Base-by-base conservation (phyloP, 1,140 invertebrate species). In the Bombyx mandarina region DNA sequence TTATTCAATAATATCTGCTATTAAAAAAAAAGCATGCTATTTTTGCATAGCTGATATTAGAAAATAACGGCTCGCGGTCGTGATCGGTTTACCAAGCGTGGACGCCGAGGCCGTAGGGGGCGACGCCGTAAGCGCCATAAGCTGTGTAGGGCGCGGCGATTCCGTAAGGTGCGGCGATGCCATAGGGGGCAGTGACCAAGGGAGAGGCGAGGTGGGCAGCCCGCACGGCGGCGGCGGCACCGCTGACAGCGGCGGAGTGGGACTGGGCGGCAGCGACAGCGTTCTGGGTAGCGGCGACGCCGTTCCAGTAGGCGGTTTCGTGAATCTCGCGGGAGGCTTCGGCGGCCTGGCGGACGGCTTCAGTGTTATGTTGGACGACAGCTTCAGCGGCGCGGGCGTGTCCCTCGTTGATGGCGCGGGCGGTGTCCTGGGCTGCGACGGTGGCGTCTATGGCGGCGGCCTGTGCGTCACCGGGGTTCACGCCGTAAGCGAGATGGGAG, bases 251-350 rank as follows among this genome's bases (percentile, higher is more conserved):
- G 35, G 62, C 62, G 26, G 88, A 90, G 52, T 90, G 89, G 84
- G 89, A 91, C 60, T 91, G 91, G 48, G 90, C 89, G 43, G 87
- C 82, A 68, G 90, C 86, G 54, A 90, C 88, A 8, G 65, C 58
- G 72, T 77, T 79, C 64, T 90, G 86, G 66, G 88, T 86, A 52
- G 85, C 79, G 63, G 90, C 84, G 26, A 90, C 76, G 22, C 63
- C 60, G 54, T 76, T 76, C 83, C 83, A 86, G 76, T 79, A 85
- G 2, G 76, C 79, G 74, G 82, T 85, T 71, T 85, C 76, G 73
- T 86, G 66, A 56, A 83, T 44, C 69, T 84, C 71, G 47, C 81
- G 75, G 72, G 60, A 70, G 66, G 79, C 54, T 54, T 84, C 83
- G 50, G 81, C 81, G 35, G 69, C 79, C 49, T 70, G 70, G 26